Evolutionary conservation across 2,113 vertebrate genomes (phyloP).

Genomic region (Platichthys stellatus): DNA sequence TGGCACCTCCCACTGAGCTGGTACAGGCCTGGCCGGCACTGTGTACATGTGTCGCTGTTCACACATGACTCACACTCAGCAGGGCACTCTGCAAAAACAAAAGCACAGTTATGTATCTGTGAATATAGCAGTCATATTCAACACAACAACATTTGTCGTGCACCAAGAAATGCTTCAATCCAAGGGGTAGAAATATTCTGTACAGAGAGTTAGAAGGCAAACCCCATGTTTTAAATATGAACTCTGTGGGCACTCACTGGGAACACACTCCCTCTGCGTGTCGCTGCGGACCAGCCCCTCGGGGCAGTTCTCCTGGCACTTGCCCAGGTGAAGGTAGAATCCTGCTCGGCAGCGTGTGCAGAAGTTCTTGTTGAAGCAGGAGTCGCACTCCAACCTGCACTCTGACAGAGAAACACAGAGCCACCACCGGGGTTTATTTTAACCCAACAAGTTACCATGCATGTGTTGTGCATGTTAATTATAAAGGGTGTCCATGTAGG

Average conservation of each 20-base stretch:
- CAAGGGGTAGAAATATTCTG: no score
- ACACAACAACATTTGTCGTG: neutral
- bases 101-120: slow-evolving; percentile 27
- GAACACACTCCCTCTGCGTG: slow-evolving; percentile 91
- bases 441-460: slow-evolving; percentile 57
- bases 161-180: neutral
- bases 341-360: slow-evolving; percentile 97
- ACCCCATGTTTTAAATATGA: neutral
- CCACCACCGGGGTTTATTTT: slow-evolving; percentile 66
- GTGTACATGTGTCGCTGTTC: slow-evolving; percentile 93
- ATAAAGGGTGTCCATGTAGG: slow-evolving; percentile 18
- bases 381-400: slow-evolving; percentile 97
- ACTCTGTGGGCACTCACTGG: slow-evolving; percentile 70
- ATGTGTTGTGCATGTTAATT: slow-evolving; percentile 60
- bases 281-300: slow-evolving; percentile 91
- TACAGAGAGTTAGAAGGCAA: no score
- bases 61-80: slow-evolving; percentile 94
- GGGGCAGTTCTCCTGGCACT: slow-evolving; percentile 96
- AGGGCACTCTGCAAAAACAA: slow-evolving; percentile 88
- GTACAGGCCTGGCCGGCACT: slow-evolving; percentile 92
- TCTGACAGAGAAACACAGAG: slow-evolving; percentile 86
- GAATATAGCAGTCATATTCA: neutral
- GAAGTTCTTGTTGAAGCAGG: slow-evolving; percentile 99
- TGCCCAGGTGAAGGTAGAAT: slow-evolving; percentile 95
- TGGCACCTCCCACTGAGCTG: slow-evolving; percentile 92